Conservation (phyloP, 2,888 invertebrate species). For the Drosophila conformis region DNA sequence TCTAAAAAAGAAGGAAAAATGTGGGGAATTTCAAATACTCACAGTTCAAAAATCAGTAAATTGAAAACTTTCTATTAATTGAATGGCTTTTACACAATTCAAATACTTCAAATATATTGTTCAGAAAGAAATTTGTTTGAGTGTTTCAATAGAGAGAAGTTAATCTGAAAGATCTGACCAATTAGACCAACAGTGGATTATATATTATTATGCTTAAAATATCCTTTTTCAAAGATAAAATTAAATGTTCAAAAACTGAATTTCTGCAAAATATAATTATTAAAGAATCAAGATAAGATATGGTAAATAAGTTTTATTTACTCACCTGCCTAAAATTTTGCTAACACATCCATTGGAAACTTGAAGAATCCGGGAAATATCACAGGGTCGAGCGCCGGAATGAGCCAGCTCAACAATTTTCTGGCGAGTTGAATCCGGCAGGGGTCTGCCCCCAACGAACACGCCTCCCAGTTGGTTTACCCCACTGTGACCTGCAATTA, state of each 20-base stretch:
- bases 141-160: no score
- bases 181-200: no score
- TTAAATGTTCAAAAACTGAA: not conserved
- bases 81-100: no score
- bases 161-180: no score
- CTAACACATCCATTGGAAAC: conserved; percentile 99
- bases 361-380: conserved; percentile 98
- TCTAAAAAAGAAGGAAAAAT: conserved; percentile 85
- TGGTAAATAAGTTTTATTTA: not conserved
- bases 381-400: conserved; percentile 98
- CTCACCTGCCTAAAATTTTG: conserved; percentile 98
- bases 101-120: no score
- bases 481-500: conserved; percentile 94
- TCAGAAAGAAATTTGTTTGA: no score
- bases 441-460: conserved; percentile 98
- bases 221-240: not conserved
- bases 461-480: conserved; percentile 99
- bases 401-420: conserved; percentile 99
- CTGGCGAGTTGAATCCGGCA: conserved; percentile 98
- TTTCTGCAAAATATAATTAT: not conserved
- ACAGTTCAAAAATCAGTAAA: no score
- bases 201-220: no score
- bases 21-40: not conserved
- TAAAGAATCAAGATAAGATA: not conserved
- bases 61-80: no score